These are phyloP conservation scores for Peromyscus nudipes DNA, from an alignment of 2,797 vertebrate species.

Conservation along the genomic window DNA sequence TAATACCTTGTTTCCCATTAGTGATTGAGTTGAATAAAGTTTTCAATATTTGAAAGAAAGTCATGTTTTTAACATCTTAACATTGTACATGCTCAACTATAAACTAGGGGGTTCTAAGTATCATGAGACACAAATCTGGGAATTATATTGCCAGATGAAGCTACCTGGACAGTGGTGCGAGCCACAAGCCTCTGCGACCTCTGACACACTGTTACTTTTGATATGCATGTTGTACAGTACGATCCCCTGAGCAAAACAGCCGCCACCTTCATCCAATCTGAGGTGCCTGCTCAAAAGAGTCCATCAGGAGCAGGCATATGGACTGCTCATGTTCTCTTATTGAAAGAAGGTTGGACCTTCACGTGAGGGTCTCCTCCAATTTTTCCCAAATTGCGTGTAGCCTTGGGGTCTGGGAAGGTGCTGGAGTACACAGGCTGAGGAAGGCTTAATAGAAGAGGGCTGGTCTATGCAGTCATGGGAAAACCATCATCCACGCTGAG, in stretches of 20 bases:
- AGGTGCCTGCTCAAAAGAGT: background rate
- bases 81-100: background rate
- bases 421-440: background rate
- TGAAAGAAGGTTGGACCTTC: background rate
- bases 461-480: too few relatives aligned
- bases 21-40: background rate
- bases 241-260: background rate
- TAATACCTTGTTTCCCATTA: background rate
- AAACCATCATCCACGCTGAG: background rate
- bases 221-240: too few relatives aligned
- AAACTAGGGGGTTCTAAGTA: background rate
- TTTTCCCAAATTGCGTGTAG: background rate
- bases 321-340: background rate
- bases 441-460: background rate
- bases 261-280: background rate
- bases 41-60: slow-evolving; percentile 31
- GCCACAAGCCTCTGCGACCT: background rate
- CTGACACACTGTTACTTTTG: background rate
- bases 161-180: too few relatives aligned
- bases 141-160: background rate
- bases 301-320: background rate
- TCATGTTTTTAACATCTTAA: slow-evolving; percentile 16
- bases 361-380: background rate
- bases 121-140: background rate
- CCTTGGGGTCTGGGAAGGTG: background rate